Conservation (phyloP, 2,797 vertebrate genomes). For the Scolopax bukidnonensis region DNA sequence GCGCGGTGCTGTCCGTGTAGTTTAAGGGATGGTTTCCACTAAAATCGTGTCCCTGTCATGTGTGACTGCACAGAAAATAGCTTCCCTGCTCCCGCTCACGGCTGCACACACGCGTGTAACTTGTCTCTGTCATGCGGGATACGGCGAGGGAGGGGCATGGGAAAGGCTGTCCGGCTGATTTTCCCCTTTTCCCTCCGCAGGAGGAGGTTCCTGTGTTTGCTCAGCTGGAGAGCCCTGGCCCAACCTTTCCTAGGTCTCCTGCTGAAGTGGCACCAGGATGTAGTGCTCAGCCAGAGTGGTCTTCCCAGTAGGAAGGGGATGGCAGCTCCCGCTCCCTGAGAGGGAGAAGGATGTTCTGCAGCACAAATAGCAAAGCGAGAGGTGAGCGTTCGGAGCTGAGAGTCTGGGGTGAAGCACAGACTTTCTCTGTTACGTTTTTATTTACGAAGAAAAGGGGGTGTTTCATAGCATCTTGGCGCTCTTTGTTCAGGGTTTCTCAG, state of each 20-base stretch:
- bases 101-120: fast-evolving
- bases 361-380: neutral
- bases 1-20: neutral
- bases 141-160: neutral
- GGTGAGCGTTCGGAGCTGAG: fast-evolving
- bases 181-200: neutral
- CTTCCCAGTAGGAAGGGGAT: neutral
- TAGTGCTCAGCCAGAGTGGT: neutral
- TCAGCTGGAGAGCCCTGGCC: neutral
- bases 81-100: neutral
- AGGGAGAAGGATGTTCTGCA: neutral
- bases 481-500: neutral
- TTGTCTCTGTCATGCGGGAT: neutral
- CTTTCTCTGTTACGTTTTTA: neutral
- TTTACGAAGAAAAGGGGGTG: neutral
- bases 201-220: neutral
- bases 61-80: neutral
- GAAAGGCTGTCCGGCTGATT: neutral
- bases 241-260: neutral
- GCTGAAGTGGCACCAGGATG: neutral
- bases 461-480: neutral
- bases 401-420: neutral
- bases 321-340: neutral
- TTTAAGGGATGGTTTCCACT: neutral
- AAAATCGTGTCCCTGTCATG: neutral